These are phyloP conservation scores for Tragulus kanchil DNA, from an alignment of 2,113 vertebrate genomes.

Conservation along the genomic window DNA sequence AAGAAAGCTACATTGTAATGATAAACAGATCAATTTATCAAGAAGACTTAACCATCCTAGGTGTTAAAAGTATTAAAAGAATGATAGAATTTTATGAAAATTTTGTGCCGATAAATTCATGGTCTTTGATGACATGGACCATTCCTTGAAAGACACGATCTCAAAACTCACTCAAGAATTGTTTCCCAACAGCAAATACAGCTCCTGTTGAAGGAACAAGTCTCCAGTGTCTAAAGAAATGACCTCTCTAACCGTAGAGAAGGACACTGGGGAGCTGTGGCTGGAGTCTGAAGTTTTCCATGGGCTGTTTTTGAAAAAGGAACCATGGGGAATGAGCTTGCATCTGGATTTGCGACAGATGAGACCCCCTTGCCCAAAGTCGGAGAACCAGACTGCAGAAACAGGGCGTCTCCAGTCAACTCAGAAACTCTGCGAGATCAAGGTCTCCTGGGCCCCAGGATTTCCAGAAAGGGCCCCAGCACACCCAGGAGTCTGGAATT, in stretches of 20 bases:
- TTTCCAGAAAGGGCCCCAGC: not conserved
- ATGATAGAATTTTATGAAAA: not conserved
- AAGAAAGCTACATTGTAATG: rapidly evolving
- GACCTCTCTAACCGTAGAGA: rapidly evolving
- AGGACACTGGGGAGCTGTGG: rapidly evolving
- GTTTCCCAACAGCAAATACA: not conserved
- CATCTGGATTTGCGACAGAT: not conserved
- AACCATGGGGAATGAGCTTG: rapidly evolving
- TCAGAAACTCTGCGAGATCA: not conserved
- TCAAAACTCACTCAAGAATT: not conserved
- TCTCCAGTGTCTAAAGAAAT: rapidly evolving
- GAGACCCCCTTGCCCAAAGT: not conserved
- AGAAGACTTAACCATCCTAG: not conserved
- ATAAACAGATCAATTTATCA: not conserved
- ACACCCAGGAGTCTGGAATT: rapidly evolving
- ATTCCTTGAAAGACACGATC: not conserved
- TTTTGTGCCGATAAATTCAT: not conserved
- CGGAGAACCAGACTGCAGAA: not conserved
- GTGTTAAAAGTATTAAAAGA: not conserved
- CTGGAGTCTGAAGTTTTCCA: rapidly evolving
- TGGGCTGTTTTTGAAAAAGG: not conserved
- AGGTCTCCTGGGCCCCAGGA: rapidly evolving
- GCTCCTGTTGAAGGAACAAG: not conserved
- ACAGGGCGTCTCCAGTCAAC: too few relatives aligned
- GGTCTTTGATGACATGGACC: not conserved